Evolutionary conservation across 2,113 vertebrate genomes (phyloP).

Genomic region (Vidua chalybeata): DNA sequence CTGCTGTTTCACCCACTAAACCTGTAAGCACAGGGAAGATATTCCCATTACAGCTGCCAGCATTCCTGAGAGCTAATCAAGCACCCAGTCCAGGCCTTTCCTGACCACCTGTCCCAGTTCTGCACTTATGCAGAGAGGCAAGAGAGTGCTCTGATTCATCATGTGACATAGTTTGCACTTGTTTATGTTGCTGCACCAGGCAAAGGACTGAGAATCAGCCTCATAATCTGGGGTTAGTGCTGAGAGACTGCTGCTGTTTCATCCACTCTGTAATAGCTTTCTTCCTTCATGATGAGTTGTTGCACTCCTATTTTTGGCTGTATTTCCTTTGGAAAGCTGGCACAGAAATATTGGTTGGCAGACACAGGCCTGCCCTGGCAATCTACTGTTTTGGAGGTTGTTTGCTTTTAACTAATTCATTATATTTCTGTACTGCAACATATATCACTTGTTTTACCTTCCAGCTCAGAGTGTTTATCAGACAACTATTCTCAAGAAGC

Average conservation of each 20-base stretch:
- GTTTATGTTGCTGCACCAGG: background rate
- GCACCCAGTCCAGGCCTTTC: background rate
- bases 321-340: conserved; percentile 16
- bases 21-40: background rate
- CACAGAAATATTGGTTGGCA: conserved; percentile 35
- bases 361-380: conserved; percentile 11
- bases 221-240: background rate
- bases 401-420: conserved; percentile 55
- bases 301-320: conserved; percentile 22
- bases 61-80: background rate
- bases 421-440: background rate
- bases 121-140: background rate
- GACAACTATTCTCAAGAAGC: conserved; percentile 12
- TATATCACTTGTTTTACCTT: conserved; percentile 37
- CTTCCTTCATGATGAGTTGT: background rate
- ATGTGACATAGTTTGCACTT: background rate
- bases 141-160: background rate
- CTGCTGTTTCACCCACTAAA: background rate
- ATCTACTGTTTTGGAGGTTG: conserved; percentile 12
- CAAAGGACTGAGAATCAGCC: background rate
- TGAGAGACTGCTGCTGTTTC: background rate
- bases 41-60: background rate
- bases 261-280: background rate
- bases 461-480: conserved; percentile 17
- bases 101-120: background rate